These are phyloP conservation scores for Danio jaintianensis DNA, from an alignment of 2,797 vertebrate species.

Conservation along the genomic window DNA sequence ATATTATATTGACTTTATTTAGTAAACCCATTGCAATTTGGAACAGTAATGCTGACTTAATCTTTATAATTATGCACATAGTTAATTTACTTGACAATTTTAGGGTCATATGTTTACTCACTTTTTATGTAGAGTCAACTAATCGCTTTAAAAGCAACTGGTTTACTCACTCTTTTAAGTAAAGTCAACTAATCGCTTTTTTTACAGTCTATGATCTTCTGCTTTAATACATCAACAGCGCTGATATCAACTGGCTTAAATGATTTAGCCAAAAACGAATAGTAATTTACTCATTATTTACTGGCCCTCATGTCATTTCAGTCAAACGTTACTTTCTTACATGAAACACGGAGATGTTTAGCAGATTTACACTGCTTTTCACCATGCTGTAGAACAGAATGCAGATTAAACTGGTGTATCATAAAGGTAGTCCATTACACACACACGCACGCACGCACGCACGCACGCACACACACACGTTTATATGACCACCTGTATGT, in stretches of 20 bases:
- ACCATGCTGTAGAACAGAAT: background rate
- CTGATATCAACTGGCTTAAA: background rate
- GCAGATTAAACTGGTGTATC: background rate
- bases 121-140: no score
- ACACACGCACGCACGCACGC: background rate
- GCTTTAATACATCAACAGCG: background rate
- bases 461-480: no score
- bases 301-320: background rate
- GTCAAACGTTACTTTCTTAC: background rate
- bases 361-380: background rate
- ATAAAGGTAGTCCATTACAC: background rate
- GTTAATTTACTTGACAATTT: no score
- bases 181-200: no score
- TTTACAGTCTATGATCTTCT: background rate
- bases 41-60: no score
- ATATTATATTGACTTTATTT: no score
- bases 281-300: background rate
- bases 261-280: background rate
- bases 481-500: no score
- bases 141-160: no score
- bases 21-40: no score
- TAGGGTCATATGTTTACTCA: no score
- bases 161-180: no score
- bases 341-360: background rate
- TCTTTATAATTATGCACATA: no score